These are phyloP conservation scores for Lerema accius DNA, from an alignment of 1,140 invertebrate genomes.

Conservation along the genomic window DNA sequence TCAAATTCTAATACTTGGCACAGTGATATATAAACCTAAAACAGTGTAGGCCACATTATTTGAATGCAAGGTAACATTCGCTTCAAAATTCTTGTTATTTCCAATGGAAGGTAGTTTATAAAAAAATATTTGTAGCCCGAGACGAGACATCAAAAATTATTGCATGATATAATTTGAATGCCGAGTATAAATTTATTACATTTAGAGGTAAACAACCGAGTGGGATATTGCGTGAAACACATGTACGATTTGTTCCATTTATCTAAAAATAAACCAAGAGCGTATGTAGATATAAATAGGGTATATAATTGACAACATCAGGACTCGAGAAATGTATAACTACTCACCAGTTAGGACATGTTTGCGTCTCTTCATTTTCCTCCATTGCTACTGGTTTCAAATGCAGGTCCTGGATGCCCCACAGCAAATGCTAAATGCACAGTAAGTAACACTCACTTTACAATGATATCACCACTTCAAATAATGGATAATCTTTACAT, in stretches of 20 bases:
- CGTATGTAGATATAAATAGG: constrained; percentile 59
- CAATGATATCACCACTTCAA: background rate
- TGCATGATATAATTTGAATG: constrained; percentile 19
- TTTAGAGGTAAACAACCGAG: constrained; percentile 50
- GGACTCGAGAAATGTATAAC: background rate
- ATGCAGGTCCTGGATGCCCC: too few relatives aligned
- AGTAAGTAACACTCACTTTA: too few relatives aligned
- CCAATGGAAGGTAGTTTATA: background rate
- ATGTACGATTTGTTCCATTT: constrained; percentile 54
- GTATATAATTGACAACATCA: constrained; percentile 58
- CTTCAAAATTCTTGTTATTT: constrained; percentile 1
- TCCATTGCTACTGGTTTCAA: constrained; percentile 28
- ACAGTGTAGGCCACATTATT: background rate
- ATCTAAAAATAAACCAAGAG: constrained; percentile 63
- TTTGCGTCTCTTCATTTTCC: constrained; percentile 15
- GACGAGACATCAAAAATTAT: constrained; percentile 14
- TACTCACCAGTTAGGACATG: constrained; percentile 33
- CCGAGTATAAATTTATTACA: constrained; percentile 24
- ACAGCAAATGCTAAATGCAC: too few relatives aligned
- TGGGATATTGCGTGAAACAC: constrained; percentile 43
- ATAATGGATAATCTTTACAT: too few relatives aligned
- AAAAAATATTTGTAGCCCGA: constrained; percentile 22
- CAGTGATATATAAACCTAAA: too few relatives aligned
- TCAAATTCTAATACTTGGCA: constrained; percentile 19
- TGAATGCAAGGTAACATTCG: background rate